phyloP scores from a whole-genome alignment of 2,888 invertebrate species.

The Eugnorisma glareosa region DNA sequence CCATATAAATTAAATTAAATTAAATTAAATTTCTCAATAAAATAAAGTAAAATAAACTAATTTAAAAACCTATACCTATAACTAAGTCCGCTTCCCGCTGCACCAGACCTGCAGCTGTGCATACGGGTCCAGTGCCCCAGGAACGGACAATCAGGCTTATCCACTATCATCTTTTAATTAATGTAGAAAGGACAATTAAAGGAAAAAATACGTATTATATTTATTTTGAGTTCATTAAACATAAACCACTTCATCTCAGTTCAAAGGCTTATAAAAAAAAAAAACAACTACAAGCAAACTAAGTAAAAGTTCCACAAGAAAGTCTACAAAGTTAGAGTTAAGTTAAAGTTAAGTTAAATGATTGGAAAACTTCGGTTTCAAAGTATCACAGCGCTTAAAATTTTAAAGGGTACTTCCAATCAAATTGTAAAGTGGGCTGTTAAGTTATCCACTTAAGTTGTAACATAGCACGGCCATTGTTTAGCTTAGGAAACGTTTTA shows the following conservation, averaged over 20 bases:
- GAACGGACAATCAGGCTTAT: no score
- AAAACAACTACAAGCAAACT: slow-evolving; percentile 30
- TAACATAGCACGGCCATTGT: slow-evolving; percentile 11
- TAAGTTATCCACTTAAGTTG: slow-evolving; percentile 44
- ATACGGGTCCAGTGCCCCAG: no score
- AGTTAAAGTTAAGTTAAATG: slow-evolving; percentile 50
- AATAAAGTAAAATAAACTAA: no score
- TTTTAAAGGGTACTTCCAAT: slow-evolving; percentile 43
- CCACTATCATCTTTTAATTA: no score
- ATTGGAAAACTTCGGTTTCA: slow-evolving; percentile 60
- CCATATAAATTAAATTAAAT: no score
- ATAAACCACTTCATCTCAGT: no score
- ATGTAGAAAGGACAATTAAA: background rate
- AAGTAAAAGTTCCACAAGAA: slow-evolving; percentile 34
- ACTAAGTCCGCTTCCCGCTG: no score
- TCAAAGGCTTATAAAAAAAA: slow-evolving; percentile 12
- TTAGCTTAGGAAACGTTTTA: slow-evolving; percentile 12
- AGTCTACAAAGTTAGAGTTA: slow-evolving; percentile 49
- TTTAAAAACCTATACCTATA: no score
- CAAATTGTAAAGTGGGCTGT: slow-evolving; percentile 27
- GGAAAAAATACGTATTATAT: background rate
- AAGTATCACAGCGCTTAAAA: slow-evolving; percentile 54
- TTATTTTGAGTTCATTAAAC: background rate
- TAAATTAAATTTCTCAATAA: no score
- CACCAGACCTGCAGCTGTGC: no score